phyloP scores from a whole-genome alignment of 2,888 invertebrate genomes.

The Calliopum simillimum region DNA sequence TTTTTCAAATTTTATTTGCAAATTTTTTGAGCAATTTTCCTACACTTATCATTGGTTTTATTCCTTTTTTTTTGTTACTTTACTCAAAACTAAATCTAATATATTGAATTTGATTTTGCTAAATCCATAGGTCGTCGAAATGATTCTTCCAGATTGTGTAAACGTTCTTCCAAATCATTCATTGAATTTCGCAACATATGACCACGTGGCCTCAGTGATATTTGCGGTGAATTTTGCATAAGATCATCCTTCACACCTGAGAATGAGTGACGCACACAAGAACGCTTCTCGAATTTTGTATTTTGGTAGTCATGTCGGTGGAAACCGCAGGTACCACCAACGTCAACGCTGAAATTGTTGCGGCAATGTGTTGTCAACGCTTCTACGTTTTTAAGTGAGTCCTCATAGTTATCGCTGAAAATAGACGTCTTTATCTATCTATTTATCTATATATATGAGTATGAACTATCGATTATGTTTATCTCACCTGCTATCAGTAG shows the following conservation, averaged over 20 bases:
- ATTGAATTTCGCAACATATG: slow-evolving; percentile 65
- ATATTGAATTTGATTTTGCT: slow-evolving; percentile 55
- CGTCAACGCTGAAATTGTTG: not conserved
- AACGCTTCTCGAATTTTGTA: slow-evolving; percentile 60
- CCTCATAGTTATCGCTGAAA: slow-evolving; percentile 80
- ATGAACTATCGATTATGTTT: not conserved
- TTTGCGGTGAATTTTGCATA: slow-evolving; percentile 63
- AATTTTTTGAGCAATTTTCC: too few species aligned
- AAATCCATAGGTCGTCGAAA: slow-evolving; percentile 63
- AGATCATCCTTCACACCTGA: slow-evolving; percentile 67
- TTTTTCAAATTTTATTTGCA: too few species aligned
- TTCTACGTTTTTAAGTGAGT: slow-evolving; percentile 75
- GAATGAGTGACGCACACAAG: slow-evolving; percentile 65
- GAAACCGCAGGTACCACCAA: slow-evolving; percentile 46
- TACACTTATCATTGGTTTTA: too few species aligned
- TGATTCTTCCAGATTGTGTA: slow-evolving; percentile 66
- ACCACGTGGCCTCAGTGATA: slow-evolving; percentile 62
- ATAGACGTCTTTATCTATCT: not conserved
- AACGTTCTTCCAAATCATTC: slow-evolving; percentile 65
- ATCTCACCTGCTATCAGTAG: slow-evolving; percentile 63
- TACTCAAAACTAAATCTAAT: not conserved
- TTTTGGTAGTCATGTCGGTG: slow-evolving; percentile 60
- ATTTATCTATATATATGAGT: not conserved
- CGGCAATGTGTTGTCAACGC: slow-evolving; percentile 50
- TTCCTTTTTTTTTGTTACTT: too few species aligned